Percentiles rank a stretch among this genome's conserved stretches.
These are phyloP conservation scores for Platycheirus rosarum DNA, from an alignment of 2,888 invertebrate genomes.

Conservation along the genomic window DNA sequence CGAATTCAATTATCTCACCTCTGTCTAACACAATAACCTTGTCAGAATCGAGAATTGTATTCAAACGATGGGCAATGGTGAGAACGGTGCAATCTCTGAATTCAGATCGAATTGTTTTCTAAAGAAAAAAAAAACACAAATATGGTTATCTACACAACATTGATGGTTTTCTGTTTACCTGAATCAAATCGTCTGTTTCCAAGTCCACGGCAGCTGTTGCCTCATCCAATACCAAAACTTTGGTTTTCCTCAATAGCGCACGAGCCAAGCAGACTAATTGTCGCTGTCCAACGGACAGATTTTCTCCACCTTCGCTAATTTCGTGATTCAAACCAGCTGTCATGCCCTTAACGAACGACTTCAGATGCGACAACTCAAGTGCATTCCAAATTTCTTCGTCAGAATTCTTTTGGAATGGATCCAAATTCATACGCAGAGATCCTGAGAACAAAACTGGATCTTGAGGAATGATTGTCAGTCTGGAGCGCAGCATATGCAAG, in stretches of 20 bases:
- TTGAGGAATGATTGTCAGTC: slow-evolving; percentile 94
- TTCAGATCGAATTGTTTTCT: slow-evolving; percentile 93
- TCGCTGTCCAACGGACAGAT: slow-evolving; percentile 94
- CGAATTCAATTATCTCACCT: slow-evolving; percentile 91
- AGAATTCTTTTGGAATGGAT: slow-evolving; percentile 90
- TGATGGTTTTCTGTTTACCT: slow-evolving; percentile 82
- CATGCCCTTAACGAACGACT: slow-evolving; percentile 90
- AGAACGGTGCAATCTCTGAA: slow-evolving; percentile 94
- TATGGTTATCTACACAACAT: no score
- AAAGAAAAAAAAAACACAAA: slow-evolving; percentile 75
- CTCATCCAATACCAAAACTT: slow-evolving; percentile 92
- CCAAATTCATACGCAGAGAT: slow-evolving; percentile 93
- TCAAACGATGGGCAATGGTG: slow-evolving; percentile 95
- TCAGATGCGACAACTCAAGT: slow-evolving; percentile 94
- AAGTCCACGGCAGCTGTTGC: slow-evolving; percentile 96
- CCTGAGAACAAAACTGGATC: slow-evolving; percentile 98
- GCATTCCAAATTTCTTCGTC: slow-evolving; percentile 95
- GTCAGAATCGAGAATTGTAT: slow-evolving; percentile 95
- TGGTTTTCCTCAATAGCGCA: slow-evolving; percentile 92
- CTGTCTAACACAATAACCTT: slow-evolving; percentile 90
- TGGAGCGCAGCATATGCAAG: slow-evolving; percentile 91
- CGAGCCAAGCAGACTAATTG: slow-evolving; percentile 94
- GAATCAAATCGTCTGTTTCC: slow-evolving; percentile 95
- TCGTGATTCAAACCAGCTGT: slow-evolving; percentile 91
- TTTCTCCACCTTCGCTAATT: slow-evolving; percentile 96